Conservation (phyloP, 2,797 vertebrate species). For the Parauchenoglanis punctatus region DNA sequence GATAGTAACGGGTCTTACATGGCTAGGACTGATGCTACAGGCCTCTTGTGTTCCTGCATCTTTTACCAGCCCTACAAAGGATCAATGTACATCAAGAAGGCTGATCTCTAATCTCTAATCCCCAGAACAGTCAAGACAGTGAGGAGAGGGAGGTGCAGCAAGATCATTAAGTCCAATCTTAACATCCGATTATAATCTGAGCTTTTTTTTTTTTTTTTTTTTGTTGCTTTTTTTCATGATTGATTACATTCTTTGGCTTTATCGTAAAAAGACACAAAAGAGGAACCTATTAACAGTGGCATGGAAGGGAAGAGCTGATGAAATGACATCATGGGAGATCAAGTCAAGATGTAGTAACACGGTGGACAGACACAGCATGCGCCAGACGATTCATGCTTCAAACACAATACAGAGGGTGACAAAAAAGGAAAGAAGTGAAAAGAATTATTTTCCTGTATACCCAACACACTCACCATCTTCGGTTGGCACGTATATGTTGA, state of each 20-base stretch:
- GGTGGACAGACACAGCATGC: constrained; percentile 80
- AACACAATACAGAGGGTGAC: constrained; percentile 80
- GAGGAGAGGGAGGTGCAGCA: constrained; percentile 77
- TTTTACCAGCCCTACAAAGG: constrained; percentile 78
- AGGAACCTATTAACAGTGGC: constrained; percentile 86
- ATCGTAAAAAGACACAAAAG: constrained; percentile 76
- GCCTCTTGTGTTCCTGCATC: constrained; percentile 82
- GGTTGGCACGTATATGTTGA: constrained; percentile 99
- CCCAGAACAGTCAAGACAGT: constrained; percentile 80
- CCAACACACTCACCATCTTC: constrained; percentile 98
- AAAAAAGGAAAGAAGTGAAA: constrained; percentile 59
- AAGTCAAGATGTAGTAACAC: constrained; percentile 76
- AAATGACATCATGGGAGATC: constrained; percentile 81
- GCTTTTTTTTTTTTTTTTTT: constrained; percentile 64
- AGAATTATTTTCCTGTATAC: constrained; percentile 65
- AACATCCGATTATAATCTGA: constrained; percentile 65
- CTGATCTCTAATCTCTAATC: constrained; percentile 69
- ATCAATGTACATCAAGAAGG: constrained; percentile 76
- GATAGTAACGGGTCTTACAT: constrained; percentile 84
- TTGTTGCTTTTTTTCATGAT: constrained; percentile 61
- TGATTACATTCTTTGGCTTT: constrained; percentile 59
- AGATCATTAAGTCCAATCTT: constrained; percentile 72
- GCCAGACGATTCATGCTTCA: constrained; percentile 81
- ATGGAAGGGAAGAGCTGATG: constrained; percentile 82
- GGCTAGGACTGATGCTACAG: constrained; percentile 81